Evolutionary conservation across 2,113 vertebrate genomes (phyloP), one percentile per base, ranked within the genome.

Genomic region (Desmodus rotundus): DNA sequence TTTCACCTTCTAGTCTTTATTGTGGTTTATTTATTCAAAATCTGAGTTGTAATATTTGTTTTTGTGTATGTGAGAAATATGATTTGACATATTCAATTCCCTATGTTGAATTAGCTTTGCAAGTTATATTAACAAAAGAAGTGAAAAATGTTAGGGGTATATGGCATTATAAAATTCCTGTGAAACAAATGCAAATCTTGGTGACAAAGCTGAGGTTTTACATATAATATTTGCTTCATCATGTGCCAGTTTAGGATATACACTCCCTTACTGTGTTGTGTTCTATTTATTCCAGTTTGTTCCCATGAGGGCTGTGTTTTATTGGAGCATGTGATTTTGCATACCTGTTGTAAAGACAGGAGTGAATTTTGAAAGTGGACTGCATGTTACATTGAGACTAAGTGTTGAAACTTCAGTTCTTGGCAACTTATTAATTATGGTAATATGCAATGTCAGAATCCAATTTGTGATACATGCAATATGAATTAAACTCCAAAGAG

Each of bases 371-470:
- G 77, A 16, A 97, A 96, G 50, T 67, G 0, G 22, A 78, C 7
- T 31, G 54, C 92, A 93, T 73, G 0, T 78, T 96, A 12, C 74
- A 88, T 83, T 94, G 94, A 97, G 38, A 92, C 26, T 85, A 96
- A 94, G 36, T 84, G 78, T 97, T 87, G 38, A 67, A 90, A 88
- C 70, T 89, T 61, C 43, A 91, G 8, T 93, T 97, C 77, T 92
- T 1, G 4, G 11, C 3, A 47, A 33, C 4, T 33, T 54, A 95
- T 94, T 47, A 95, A 50, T 61, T 58, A n/a, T 94, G 65, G 3
- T 3, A 92, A 33, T 14, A 38, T 52, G 41, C 87, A 12, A 26
- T 26, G 91, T 97, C 82, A n/a, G 50, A 97, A 96, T 97, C 8
- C 88, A 96, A 93, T 6, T 17, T 94, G 31, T 63, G 92, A 54